Base-by-base conservation (phyloP, 2,888 invertebrate species). In the Amphipyra berbera region DNA sequence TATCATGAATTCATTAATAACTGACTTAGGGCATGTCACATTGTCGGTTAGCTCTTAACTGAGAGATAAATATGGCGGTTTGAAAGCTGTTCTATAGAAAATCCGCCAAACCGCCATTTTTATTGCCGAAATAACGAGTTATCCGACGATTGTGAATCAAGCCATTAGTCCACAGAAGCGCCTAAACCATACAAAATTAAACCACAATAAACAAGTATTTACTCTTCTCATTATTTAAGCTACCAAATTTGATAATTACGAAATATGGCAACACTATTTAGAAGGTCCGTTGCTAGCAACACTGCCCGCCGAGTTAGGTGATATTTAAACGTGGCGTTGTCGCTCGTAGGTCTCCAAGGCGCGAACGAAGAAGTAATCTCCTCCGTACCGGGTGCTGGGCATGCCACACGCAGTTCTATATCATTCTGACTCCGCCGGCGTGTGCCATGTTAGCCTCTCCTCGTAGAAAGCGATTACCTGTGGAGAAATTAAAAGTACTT, bases 401-500 rank as follows among this genome's bases (percentile, higher is more conserved):
- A 63, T 59, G 42, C 55, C 61, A 63, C 63, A 61, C 3, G 52
- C 47, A 9, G 41, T 68, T 53, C 76, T 60, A 9, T 60, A 69
- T 90, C 87, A 90, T 64, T 90, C 88, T 0, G 89, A 83, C 68
- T 93, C 94, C 0, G 90, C 83, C 1, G 98, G 97, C 52, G 97
- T 97, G 88, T 99, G 98, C 99, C 99, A 99, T 49, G 98, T 98
- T 27, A 99, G 96, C 78, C 99, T 95, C 87, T 99, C 99, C 89
- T 99, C 99, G 85, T 99, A 99, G 90, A 99, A 99, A 56, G 97
- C 97, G 56, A 99, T 99, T 9, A 99, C 99, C 94, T 95, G 88
- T 0, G 71, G 76, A 53, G n/a, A 49, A 44, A 37, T 5, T 1
- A 15, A 44, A n/a, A 21, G 7, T 1, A 27, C 6, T 44, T 44